Evolutionary conservation across 1,140 invertebrate genomes (phyloP).

Genomic region (Alviniconcha marisindica): DNA sequence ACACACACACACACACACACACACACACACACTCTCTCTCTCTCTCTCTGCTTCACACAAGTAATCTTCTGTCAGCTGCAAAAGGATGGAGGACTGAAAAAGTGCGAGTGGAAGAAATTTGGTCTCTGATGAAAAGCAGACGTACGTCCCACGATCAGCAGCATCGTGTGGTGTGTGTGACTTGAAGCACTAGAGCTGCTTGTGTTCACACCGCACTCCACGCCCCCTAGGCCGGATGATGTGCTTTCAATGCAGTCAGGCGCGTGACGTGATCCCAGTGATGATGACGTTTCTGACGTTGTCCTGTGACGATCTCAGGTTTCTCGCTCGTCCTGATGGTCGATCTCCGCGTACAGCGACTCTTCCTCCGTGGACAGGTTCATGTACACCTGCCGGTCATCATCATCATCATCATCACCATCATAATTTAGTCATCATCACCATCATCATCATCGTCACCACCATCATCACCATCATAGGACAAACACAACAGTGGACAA

Average conservation of each 20-base stretch:
- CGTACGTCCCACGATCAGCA: too few species aligned
- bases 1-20: not conserved
- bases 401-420: not conserved
- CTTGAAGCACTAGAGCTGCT: too few species aligned
- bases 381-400: constrained; percentile 61
- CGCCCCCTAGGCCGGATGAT: too few species aligned
- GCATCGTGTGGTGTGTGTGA: too few species aligned
- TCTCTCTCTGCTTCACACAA: too few species aligned
- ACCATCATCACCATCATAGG: not conserved
- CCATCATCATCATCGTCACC: not conserved
- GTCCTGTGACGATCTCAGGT: not conserved
- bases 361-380: constrained; percentile 61
- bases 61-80: too few species aligned
- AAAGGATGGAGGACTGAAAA: too few species aligned
- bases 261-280: not conserved
- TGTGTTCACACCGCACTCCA: too few species aligned
- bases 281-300: not conserved
- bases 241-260: too few species aligned
- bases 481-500: not conserved
- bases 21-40: too few species aligned
- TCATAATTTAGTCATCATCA: not conserved
- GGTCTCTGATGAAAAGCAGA: too few species aligned
- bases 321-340: constrained; percentile 32
- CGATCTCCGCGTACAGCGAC: constrained; percentile 63
- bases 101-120: too few species aligned